Evolutionary conservation across 2,888 invertebrate species (phyloP), one percentile per base, ranked within the genome.

Genomic region (Drosophila multiciliata): DNA sequence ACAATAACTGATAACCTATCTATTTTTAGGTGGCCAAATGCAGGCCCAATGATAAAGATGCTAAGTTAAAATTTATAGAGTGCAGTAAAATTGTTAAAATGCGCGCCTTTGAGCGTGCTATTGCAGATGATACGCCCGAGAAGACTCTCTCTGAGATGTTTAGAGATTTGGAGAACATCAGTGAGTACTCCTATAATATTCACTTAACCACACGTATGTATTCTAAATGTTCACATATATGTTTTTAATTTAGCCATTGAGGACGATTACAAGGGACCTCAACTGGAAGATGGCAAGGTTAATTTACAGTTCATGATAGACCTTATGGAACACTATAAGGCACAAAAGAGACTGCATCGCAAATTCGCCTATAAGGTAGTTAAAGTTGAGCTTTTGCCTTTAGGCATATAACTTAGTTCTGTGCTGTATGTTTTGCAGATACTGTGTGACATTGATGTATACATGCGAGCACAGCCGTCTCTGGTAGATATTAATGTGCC

Each of bases 21-120:
- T 55, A 9, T 60, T 53, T 45, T 7, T 15, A 98, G 96, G 98
- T 99, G 80, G 96, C 96, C 78, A 98, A 97, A 94, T 97, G 96
- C 66, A 95, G 97, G 90, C 99, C 99, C 80, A 97, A 95, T 93
- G 99, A 99, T 93, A 96, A 96, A 92, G 99, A 99, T 94, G 99
- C 99, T 2, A 97, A 97, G 93, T 92, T 96, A 78, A 99, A 99
- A 93, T 98, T 95, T 92, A 96, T 95, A 58, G 99, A 99, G 94
- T 99, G 99, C 93, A 97, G 96, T 92, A 99, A 99, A 94, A 97
- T 99, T 90, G 97, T 99, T 11, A 97, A 97, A 92, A 97, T 97
- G 94, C 95, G 97, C 83, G 98, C 99, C 11, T 99, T 99, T 93
- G 98, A 99, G 92, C 97, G 97, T 92, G 99, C 99, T 15, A 99